Evolutionary conservation across 1,140 invertebrate genomes (phyloP).

Genomic region (Scaptomyza montana): DNA sequence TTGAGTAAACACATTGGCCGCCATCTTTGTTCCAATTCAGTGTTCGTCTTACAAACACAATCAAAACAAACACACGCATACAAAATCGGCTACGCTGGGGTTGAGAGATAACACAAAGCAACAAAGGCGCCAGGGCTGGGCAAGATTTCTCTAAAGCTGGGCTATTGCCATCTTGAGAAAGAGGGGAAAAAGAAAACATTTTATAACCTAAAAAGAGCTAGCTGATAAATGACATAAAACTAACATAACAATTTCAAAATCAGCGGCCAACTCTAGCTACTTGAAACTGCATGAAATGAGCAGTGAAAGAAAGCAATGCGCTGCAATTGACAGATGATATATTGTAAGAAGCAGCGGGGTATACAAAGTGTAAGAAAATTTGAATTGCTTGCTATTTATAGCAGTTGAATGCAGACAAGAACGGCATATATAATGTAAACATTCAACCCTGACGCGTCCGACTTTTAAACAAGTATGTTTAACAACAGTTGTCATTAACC

Average conservation of each 20-base stretch:
- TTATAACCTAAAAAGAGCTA: too few species aligned
- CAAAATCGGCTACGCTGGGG: conserved; percentile 34
- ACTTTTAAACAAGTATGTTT: conserved; percentile 15
- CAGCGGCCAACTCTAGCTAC: conserved; percentile 7
- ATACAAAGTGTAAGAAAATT: conserved; percentile 12
- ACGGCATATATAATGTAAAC: conserved; percentile 30
- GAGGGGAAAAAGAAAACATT: conserved; percentile 50
- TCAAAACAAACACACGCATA: conserved; percentile 2
- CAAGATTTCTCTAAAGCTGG: conserved; percentile 33
- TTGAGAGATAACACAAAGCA: conserved; percentile 39
- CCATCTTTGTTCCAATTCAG: conserved; percentile 69
- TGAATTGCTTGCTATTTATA: conserved; percentile 25
- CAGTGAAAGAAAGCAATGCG: background rate
- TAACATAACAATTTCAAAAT: conserved; percentile 27
- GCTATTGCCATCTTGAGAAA: conserved; percentile 14
- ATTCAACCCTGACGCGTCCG: conserved; percentile 5
- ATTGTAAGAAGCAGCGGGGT: background rate
- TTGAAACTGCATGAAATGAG: conserved; percentile 17
- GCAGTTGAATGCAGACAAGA: conserved; percentile 7
- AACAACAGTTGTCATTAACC: conserved; percentile 53
- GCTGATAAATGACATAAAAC: conserved; percentile 69
- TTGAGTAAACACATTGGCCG: conserved; percentile 62
- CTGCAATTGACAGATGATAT: conserved; percentile 28
- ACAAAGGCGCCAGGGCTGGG: conserved; percentile 29
- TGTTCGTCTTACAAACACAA: conserved; percentile 25